phyloP scores from a whole-genome alignment of 2,113 vertebrate species.

The Indicator maculatus region DNA sequence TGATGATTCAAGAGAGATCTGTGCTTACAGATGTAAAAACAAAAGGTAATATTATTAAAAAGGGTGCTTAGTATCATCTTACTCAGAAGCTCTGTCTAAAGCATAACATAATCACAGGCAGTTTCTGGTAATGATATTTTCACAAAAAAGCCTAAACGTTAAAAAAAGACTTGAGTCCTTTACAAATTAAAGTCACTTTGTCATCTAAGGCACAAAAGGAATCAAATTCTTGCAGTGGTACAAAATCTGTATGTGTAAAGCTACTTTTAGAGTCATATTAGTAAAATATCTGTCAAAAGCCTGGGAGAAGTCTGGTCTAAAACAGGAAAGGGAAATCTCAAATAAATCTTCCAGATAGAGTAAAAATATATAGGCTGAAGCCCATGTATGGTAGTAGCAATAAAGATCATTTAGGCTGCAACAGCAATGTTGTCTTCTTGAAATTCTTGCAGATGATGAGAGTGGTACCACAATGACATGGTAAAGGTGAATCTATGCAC shows the following conservation, averaged over 20 bases:
- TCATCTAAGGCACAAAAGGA: background rate
- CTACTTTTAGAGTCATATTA: background rate
- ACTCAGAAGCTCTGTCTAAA: background rate
- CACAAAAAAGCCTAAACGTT: constrained; percentile 10
- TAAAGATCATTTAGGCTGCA: background rate
- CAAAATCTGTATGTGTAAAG: background rate
- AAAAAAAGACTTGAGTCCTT: background rate
- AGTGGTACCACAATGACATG: background rate
- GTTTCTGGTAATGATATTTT: background rate
- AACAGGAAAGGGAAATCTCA: background rate
- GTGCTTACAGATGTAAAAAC: background rate
- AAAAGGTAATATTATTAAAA: background rate
- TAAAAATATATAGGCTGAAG: constrained; percentile 1
- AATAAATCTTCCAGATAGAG: background rate
- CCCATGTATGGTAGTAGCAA: background rate
- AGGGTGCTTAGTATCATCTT: background rate
- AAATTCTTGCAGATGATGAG: background rate
- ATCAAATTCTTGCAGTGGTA: background rate
- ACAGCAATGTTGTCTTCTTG: background rate
- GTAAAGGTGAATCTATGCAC: background rate
- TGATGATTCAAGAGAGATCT: background rate
- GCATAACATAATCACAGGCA: background rate
- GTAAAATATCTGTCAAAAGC: background rate
- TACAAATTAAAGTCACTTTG: background rate
- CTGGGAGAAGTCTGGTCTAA: background rate